phyloP scores from a whole-genome alignment of 2,797 vertebrate species.

The Lacerta bilineata region DNA sequence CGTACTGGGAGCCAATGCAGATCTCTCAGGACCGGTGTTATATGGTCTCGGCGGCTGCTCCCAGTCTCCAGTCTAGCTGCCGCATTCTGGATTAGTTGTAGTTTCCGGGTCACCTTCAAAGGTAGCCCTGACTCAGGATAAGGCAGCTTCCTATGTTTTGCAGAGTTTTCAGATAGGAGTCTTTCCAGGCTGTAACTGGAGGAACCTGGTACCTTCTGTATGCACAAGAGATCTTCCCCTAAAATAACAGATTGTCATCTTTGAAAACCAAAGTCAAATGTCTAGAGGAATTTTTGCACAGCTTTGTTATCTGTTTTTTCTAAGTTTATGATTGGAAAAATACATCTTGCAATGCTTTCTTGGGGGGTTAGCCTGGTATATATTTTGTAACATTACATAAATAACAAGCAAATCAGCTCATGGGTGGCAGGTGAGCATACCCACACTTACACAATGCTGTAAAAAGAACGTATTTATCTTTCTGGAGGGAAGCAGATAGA shows the following conservation, averaged over 20 bases:
- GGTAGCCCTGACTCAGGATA: too few species aligned
- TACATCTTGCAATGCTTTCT: neutral
- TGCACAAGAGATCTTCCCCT: neutral
- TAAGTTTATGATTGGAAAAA: constrained; percentile 27
- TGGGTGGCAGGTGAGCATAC: neutral
- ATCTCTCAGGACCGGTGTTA: too few species aligned
- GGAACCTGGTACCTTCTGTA: too few species aligned
- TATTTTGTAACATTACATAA: neutral
- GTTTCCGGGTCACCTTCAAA: too few species aligned
- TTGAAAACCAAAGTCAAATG: neutral
- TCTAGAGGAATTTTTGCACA: constrained; percentile 12
- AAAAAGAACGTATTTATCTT: neutral
- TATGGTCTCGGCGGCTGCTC: too few species aligned
- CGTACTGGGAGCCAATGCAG: too few species aligned
- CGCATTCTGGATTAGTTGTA: too few species aligned
- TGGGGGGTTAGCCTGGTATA: neutral
- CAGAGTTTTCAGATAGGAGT: too few species aligned
- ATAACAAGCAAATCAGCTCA: neutral
- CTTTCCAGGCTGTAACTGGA: neutral
- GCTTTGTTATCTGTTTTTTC: neutral
- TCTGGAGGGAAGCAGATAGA: constrained; percentile 8
- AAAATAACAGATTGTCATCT: neutral
- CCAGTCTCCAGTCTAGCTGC: too few species aligned
- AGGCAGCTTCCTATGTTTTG: too few species aligned
- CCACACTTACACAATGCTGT: neutral